These are phyloP conservation scores for Belonocnema kinseyi DNA, from an alignment of 1,140 invertebrate species.

Conservation along the genomic window DNA sequence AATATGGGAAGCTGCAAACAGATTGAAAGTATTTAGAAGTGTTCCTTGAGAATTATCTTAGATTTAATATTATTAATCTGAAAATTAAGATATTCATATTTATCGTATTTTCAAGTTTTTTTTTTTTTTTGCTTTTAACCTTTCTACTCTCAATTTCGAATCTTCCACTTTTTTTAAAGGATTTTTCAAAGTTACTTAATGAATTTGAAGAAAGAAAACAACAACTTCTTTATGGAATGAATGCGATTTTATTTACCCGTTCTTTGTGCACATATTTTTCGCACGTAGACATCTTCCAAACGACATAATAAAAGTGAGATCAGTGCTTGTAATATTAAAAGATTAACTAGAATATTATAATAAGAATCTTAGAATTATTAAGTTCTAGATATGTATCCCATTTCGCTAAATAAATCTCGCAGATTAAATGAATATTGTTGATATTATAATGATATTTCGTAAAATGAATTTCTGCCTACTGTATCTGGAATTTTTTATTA, in stretches of 20 bases:
- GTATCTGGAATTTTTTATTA: not conserved
- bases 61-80: too few relatives aligned
- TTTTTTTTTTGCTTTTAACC: too few relatives aligned
- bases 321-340: constrained; percentile 27
- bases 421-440: constrained; percentile 10
- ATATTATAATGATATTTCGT: not conserved
- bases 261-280: constrained; percentile 11
- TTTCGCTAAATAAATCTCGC: constrained; percentile 1
- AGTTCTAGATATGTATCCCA: constrained; percentile 21
- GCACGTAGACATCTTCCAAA: constrained; percentile 5
- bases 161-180: too few relatives aligned
- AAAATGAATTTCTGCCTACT: too few relatives aligned
- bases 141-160: too few relatives aligned
- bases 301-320: constrained; percentile 19
- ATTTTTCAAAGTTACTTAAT: too few relatives aligned
- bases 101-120: too few relatives aligned
- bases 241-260: constrained; percentile 29
- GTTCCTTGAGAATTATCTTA: too few relatives aligned
- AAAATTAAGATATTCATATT: too few relatives aligned
- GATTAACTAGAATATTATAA: constrained; percentile 21
- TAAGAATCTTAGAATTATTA: constrained; percentile 25
- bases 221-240: not conserved
- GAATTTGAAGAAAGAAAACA: not conserved
- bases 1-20: not conserved
- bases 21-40: constrained; percentile 1